Percentiles rank a stretch among this genome's conserved stretches.
Evolutionary conservation across 2,113 vertebrate genomes (phyloP).

Genomic region (Indicator indicator): DNA sequence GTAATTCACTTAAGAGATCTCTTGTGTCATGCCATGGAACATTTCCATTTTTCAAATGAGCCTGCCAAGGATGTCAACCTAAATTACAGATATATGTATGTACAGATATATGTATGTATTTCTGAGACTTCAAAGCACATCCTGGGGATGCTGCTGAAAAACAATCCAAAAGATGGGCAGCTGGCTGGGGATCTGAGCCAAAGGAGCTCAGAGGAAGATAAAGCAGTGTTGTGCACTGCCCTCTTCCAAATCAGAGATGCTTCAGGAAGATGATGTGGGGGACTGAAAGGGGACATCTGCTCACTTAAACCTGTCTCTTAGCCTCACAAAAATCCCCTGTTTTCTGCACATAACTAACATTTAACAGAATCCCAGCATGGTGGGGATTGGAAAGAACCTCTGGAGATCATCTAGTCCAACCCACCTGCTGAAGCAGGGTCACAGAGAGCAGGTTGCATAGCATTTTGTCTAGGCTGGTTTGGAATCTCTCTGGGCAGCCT

Average conservation of each 20-base stretch:
- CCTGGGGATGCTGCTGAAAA: conserved; percentile 68
- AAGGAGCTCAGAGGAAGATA: neutral
- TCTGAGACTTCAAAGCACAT: conserved; percentile 77
- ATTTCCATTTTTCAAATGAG: conserved; percentile 57
- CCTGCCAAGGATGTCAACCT: conserved; percentile 74
- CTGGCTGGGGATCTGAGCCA: conserved; percentile 22
- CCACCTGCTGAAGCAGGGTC: no score
- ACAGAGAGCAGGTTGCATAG: no score
- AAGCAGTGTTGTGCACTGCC: neutral
- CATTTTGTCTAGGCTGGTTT: no score
- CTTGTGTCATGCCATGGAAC: conserved; percentile 73
- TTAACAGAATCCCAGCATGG: neutral
- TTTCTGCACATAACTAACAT: neutral
- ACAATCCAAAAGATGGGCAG: conserved; percentile 49
- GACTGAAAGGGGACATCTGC: neutral
- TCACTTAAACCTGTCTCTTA: neutral
- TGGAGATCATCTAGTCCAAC: no score
- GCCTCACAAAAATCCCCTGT: neutral
- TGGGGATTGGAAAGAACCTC: no score
- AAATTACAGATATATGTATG: conserved; percentile 27
- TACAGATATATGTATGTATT: conserved; percentile 20
- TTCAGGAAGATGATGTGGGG: neutral
- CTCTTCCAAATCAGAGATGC: neutral
- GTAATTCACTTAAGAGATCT: conserved; percentile 67
- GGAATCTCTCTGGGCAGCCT: no score